Percentiles rank a stretch among this genome's conserved stretches.
phyloP scores from a whole-genome alignment of 2,797 vertebrate genomes.

The Neosilurus mollespiculum region DNA sequence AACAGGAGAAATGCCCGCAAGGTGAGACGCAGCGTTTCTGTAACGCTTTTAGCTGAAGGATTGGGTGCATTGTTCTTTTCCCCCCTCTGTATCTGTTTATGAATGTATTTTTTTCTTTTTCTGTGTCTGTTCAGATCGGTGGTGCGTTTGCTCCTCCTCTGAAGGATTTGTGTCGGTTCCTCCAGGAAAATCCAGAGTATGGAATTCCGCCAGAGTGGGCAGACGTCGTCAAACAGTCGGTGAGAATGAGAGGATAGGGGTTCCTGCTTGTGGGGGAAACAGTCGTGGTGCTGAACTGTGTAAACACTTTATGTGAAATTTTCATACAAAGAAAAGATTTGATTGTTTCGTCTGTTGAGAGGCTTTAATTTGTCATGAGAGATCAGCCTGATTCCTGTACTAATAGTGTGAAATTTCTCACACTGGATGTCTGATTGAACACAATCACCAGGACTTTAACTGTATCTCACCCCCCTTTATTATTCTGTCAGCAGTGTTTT shows the following conservation, averaged over 20 bases:
- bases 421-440: not conserved
- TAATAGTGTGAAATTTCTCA: not conserved
- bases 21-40: slow-evolving; percentile 64
- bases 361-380: not conserved
- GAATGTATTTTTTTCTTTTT: not conserved
- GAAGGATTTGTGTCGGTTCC: slow-evolving; percentile 93
- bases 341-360: not conserved
- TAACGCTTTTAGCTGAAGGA: not conserved
- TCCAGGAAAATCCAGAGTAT: slow-evolving; percentile 98
- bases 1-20: slow-evolving; percentile 97
- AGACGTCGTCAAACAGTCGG: slow-evolving; percentile 96
- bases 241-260: slow-evolving; percentile 70
- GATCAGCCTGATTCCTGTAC: not conserved
- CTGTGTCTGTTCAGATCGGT: slow-evolving; percentile 79
- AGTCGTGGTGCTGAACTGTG: not conserved
- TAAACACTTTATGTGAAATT: not conserved
- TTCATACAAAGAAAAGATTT: not conserved
- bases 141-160: slow-evolving; percentile 96
- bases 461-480: too few species aligned
- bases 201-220: slow-evolving; percentile 98
- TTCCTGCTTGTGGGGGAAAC: not conserved
- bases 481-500: too few species aligned
- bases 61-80: not conserved
- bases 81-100: not conserved
- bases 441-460: not conserved